Conservation (phyloP, 2,113 vertebrate species). For the Charina bottae region DNA sequence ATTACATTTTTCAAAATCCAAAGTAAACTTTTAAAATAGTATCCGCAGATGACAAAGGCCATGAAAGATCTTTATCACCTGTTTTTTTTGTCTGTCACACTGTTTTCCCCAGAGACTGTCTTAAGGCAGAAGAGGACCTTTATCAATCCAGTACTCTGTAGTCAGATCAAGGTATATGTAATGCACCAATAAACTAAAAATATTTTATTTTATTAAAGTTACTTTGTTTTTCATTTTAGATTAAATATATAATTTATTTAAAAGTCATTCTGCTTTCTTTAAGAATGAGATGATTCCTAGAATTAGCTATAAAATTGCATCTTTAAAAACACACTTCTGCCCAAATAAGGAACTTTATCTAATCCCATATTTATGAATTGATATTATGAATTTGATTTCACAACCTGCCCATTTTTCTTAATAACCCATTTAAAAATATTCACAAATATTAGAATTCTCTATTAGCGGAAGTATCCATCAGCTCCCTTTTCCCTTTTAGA, state of each 20-base stretch:
- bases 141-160: slow-evolving; percentile 18
- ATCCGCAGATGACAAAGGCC: neutral
- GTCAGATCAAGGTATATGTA: slow-evolving; percentile 20
- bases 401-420: neutral
- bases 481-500: neutral
- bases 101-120: neutral
- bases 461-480: neutral
- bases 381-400: neutral
- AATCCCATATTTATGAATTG: neutral
- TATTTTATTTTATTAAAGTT: slow-evolving; percentile 29
- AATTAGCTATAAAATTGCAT: neutral
- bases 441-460: neutral
- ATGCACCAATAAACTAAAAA: slow-evolving; percentile 30
- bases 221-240: slow-evolving; percentile 27
- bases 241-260: slow-evolving; percentile 32
- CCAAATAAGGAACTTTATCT: neutral
- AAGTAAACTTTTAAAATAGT: neutral
- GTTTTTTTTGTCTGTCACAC: slow-evolving; percentile 1
- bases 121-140: slow-evolving; percentile 19
- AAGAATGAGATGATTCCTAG: neutral
- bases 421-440: neutral
- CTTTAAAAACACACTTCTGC: neutral
- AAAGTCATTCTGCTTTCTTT: slow-evolving; percentile 15
- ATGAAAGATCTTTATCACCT: neutral
- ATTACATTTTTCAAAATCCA: neutral